These are phyloP conservation scores for Actinemys pallida DNA, from an alignment of 2,113 vertebrate species.

Conservation along the genomic window DNA sequence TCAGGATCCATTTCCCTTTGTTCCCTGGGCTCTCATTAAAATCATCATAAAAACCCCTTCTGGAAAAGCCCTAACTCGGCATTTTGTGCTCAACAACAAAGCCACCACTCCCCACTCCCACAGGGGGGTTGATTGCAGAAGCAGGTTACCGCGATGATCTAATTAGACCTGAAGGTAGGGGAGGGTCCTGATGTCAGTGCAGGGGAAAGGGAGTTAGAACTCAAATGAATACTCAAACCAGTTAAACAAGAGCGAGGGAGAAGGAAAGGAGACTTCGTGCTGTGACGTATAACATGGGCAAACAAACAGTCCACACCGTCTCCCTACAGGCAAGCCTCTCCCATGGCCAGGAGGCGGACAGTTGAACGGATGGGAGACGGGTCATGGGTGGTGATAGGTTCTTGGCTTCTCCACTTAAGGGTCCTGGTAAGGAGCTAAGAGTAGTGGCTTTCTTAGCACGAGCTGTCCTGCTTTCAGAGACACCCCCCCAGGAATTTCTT, in stretches of 20 bases:
- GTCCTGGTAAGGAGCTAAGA: not conserved
- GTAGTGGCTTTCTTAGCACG: not conserved
- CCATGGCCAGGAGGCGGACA: not conserved
- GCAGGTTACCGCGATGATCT: not conserved
- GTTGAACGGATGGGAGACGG: not conserved
- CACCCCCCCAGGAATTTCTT: not conserved
- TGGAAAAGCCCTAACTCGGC: not conserved
- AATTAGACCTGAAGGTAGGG: not conserved
- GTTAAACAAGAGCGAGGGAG: not conserved
- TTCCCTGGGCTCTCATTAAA: not conserved
- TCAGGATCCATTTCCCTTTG: not conserved
- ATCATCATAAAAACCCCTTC: not conserved
- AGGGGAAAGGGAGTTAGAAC: not conserved
- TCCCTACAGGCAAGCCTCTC: not conserved
- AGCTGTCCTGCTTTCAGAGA: not conserved
- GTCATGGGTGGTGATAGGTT: no score
- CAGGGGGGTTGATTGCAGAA: not conserved
- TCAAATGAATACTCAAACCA: not conserved
- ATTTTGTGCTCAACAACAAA: not conserved
- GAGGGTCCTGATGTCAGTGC: accelerated
- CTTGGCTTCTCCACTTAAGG: not conserved
- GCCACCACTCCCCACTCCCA: not conserved
- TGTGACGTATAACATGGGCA: not conserved
- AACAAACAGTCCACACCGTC: not conserved
- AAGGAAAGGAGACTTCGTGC: not conserved